Conservation (phyloP, 2,888 invertebrate genomes). For the Hesperia comma region DNA sequence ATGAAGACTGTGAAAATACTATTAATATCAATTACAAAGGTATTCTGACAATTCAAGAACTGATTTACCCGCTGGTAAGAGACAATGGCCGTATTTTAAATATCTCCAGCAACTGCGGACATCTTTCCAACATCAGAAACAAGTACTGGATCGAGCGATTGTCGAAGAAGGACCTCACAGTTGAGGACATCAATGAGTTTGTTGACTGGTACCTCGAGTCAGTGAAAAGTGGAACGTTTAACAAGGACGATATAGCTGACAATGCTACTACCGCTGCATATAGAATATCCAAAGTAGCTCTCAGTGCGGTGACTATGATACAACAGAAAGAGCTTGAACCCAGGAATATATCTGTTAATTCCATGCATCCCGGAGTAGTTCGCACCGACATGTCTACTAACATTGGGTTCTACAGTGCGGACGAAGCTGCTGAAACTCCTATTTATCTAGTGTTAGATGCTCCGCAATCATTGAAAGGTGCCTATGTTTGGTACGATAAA, state of each 20-base stretch:
- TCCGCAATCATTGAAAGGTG: constrained; percentile 80
- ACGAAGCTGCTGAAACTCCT: constrained; percentile 83
- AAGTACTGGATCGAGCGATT: constrained; percentile 60
- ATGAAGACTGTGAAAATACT: constrained; percentile 83
- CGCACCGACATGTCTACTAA: constrained; percentile 89
- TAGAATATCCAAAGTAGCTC: constrained; percentile 87
- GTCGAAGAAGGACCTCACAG: constrained; percentile 55
- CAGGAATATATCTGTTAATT: constrained; percentile 84
- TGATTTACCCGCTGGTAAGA: constrained; percentile 87
- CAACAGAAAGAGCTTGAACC: constrained; percentile 85
- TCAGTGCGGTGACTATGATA: constrained; percentile 86
- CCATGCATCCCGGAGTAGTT: constrained; percentile 90
- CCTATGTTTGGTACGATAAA: constrained; percentile 86
- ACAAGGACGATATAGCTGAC: constrained; percentile 60
- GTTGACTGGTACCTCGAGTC: constrained; percentile 86
- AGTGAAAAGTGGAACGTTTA: constrained; percentile 57
- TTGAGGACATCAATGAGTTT: constrained; percentile 71
- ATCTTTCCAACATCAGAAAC: constrained; percentile 83
- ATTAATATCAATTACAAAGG: constrained; percentile 87
- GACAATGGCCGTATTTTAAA: constrained; percentile 89
- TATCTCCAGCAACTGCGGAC: constrained; percentile 87
- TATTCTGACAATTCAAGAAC: constrained; percentile 85
- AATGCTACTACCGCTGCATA: constrained; percentile 86
- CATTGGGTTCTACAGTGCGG: constrained; percentile 82
- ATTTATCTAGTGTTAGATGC: constrained; percentile 82